phyloP scores from a whole-genome alignment of 2,797 vertebrate genomes.

The Chiroxiphia lanceolata region DNA sequence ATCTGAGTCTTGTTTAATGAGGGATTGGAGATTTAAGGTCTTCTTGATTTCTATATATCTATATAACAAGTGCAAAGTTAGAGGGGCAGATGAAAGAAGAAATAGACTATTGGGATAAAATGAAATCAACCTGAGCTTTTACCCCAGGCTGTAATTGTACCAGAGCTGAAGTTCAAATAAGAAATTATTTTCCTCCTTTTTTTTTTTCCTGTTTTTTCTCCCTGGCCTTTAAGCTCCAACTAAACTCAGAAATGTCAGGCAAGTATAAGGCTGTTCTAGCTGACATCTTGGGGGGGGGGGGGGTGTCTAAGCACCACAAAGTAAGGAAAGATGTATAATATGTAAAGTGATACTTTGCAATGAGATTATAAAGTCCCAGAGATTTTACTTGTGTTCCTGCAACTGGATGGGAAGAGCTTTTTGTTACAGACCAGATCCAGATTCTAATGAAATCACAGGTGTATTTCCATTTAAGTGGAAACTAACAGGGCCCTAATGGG shows the following conservation, averaged over 20 bases:
- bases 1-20: slow-evolving; percentile 11
- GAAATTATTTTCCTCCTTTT: neutral
- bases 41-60: neutral
- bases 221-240: neutral
- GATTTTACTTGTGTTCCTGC: neutral
- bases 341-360: neutral
- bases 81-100: neutral
- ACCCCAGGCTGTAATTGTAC: neutral
- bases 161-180: slow-evolving; percentile 12
- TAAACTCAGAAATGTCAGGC: neutral
- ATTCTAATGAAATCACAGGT: neutral
- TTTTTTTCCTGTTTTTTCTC: accelerated
- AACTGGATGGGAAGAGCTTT: neutral
- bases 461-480: neutral
- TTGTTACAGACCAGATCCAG: neutral
- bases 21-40: neutral
- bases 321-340: neutral
- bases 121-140: slow-evolving; percentile 8
- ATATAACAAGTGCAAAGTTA: neutral
- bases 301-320: neutral
- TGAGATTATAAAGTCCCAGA: neutral
- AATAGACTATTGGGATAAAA: slow-evolving; percentile 16
- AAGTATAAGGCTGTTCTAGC: neutral
- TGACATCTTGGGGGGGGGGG: neutral
- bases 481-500: neutral